A percentile compares a stretch with the other conserved stretches of the same genome.
These are phyloP conservation scores for Nyctereutes procyonoides DNA, from an alignment of 2,113 vertebrate genomes.

Conservation along the genomic window DNA sequence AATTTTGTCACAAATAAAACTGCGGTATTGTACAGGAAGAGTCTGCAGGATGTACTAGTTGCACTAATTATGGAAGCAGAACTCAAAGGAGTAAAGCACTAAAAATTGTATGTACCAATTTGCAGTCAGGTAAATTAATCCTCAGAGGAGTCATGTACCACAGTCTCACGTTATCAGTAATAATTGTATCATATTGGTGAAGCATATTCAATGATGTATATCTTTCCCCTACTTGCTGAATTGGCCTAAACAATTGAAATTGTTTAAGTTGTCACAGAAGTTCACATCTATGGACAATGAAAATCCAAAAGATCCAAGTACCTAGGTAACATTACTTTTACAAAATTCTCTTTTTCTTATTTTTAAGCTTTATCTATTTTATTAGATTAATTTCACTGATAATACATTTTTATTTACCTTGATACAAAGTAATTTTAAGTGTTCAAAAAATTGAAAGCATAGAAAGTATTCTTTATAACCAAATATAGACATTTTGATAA, in stretches of 20 bases:
- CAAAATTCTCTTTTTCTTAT: not conserved
- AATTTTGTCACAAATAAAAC: slow-evolving; percentile 62
- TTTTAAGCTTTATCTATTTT: not conserved
- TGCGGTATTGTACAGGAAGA: slow-evolving; percentile 3
- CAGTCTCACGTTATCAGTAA: slow-evolving; percentile 78
- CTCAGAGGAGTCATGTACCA: slow-evolving; percentile 67
- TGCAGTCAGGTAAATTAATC: slow-evolving; percentile 81
- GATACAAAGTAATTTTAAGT: not conserved
- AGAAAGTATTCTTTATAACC: not conserved
- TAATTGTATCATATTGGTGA: slow-evolving; percentile 79
- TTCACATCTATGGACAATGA: not conserved
- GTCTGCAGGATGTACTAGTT: not conserved
- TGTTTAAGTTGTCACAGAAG: slow-evolving; percentile 29
- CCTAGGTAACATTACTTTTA: slow-evolving; percentile 68
- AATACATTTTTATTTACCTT: not conserved
- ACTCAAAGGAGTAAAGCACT: slow-evolving; percentile 64
- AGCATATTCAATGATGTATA: slow-evolving; percentile 54
- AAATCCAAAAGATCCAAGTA: not conserved
- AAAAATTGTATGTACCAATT: slow-evolving; percentile 68
- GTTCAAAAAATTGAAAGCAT: not conserved
- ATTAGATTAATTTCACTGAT: not conserved
- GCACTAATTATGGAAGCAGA: slow-evolving; percentile 68
- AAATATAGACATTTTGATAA: not conserved
- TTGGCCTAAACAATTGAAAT: not conserved
- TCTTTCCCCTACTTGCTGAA: not conserved